Percentiles rank a stretch among this genome's conserved stretches.
Evolutionary conservation across 2,113 vertebrate genomes (phyloP).

Genomic region (Agelaius tricolor): DNA sequence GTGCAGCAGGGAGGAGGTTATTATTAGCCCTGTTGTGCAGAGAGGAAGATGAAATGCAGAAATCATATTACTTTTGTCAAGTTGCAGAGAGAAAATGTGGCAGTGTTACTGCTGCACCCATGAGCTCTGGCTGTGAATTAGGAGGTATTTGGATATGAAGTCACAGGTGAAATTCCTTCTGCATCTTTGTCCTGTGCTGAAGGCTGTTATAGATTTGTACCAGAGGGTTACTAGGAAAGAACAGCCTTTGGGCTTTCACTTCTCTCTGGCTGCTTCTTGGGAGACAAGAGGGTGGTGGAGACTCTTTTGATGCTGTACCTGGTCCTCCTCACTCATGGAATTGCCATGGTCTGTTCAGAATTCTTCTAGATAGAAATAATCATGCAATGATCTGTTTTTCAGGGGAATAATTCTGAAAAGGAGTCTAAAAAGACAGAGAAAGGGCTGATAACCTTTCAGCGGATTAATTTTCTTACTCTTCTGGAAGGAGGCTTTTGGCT

Average conservation of each 20-base stretch:
- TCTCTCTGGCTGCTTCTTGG: background rate
- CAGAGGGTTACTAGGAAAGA: background rate
- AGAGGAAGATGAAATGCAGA: background rate
- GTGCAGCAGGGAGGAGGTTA: fast-evolving
- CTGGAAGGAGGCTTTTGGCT: background rate
- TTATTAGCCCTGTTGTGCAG: background rate
- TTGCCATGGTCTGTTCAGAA: background rate
- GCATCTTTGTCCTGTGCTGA: background rate
- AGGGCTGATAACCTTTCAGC: background rate
- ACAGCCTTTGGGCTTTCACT: background rate
- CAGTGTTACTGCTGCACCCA: background rate
- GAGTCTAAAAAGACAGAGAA: background rate
- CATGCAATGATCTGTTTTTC: fast-evolving
- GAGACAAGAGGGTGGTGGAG: background rate
- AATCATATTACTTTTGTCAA: background rate
- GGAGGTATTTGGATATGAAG: background rate
- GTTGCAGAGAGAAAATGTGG: background rate
- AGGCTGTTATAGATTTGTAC: background rate
- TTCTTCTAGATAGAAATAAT: background rate
- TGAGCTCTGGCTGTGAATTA: background rate
- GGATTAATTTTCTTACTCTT: background rate
- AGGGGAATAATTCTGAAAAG: background rate
- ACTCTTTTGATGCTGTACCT: background rate
- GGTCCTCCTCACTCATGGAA: background rate
- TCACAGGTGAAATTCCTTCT: background rate